These are phyloP conservation scores for Troides oblongomaculatus DNA, from an alignment of 2,888 invertebrate species.

Conservation along the genomic window DNA sequence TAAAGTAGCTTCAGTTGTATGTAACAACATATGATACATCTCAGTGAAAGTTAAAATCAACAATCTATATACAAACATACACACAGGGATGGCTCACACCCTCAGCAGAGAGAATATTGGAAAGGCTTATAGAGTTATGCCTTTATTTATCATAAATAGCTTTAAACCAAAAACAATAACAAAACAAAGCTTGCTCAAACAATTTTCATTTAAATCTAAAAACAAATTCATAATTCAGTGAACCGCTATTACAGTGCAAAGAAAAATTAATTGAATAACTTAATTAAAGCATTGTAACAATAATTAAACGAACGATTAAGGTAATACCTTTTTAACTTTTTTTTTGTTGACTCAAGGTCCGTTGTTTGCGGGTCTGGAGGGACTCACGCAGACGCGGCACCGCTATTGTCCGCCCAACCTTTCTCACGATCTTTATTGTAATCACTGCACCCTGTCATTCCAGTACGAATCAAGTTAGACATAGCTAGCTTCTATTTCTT, in stretches of 20 bases:
- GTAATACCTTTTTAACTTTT: constrained; percentile 17
- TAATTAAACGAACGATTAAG: background rate
- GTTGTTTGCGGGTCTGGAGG: constrained; percentile 9
- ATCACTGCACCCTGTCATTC: constrained; percentile 22
- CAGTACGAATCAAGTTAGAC: constrained; percentile 6
- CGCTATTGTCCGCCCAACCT: constrained; percentile 19
- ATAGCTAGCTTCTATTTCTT: background rate
- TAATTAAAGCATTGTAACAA: constrained; percentile 1
- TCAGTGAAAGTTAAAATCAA: no score
- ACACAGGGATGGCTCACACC: no score
- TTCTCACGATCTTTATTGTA: constrained; percentile 26
- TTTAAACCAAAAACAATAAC: no score
- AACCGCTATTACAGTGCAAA: background rate
- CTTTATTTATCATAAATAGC: no score
- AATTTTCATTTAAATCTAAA: no score
- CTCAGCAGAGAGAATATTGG: no score
- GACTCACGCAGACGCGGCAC: constrained; percentile 3
- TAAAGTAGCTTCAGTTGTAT: no score
- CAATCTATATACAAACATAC: no score
- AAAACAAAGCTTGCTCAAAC: no score
- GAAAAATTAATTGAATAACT: background rate
- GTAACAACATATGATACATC: no score
- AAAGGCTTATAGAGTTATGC: no score
- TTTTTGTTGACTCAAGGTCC: constrained; percentile 12
- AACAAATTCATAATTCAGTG: no score